A percentile compares a stretch with the other conserved stretches of the same genome.
These are phyloP conservation scores for Liolophura sinensis DNA, from an alignment of 1,140 invertebrate genomes.

Conservation along the genomic window DNA sequence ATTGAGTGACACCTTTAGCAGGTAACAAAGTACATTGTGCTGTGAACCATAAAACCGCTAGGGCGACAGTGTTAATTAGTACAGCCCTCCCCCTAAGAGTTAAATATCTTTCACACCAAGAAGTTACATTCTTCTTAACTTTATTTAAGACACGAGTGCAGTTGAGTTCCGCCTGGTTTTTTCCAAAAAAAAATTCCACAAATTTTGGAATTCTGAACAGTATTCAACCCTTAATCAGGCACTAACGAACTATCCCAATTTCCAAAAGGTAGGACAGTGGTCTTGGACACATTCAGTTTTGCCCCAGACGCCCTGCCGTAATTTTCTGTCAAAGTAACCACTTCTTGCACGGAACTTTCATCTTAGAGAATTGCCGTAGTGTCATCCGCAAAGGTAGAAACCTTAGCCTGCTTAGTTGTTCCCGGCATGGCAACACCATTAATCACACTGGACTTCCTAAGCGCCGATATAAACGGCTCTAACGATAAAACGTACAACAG, in stretches of 20 bases:
- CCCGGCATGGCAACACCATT: constrained; percentile 1
- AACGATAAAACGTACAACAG: constrained; percentile 53
- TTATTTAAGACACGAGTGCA: too few species aligned
- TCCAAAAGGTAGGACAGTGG: not conserved
- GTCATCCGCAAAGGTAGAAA: constrained; percentile 3
- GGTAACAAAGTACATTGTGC: not conserved
- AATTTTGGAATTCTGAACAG: not conserved
- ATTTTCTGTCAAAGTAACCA: not conserved
- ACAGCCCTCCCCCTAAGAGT: not conserved
- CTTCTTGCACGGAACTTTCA: not conserved
- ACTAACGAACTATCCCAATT: not conserved
- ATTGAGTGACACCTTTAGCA: not conserved
- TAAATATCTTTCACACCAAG: not conserved
- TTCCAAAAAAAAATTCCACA: not conserved
- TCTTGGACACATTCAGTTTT: constrained; percentile 2
- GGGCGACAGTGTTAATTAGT: not conserved
- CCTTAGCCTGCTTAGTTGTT: not conserved
- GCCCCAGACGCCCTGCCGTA: constrained; percentile 4
- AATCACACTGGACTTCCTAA: not conserved
- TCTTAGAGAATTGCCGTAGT: not conserved
- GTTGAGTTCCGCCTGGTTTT: too few species aligned
- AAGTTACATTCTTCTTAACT: too few species aligned
- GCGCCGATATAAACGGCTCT: constrained; percentile 24
- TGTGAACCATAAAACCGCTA: not conserved
- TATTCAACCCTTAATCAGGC: not conserved